These are phyloP conservation scores for Brachionus plicatilis DNA, from an alignment of 1,140 invertebrate genomes.

Conservation along the genomic window DNA sequence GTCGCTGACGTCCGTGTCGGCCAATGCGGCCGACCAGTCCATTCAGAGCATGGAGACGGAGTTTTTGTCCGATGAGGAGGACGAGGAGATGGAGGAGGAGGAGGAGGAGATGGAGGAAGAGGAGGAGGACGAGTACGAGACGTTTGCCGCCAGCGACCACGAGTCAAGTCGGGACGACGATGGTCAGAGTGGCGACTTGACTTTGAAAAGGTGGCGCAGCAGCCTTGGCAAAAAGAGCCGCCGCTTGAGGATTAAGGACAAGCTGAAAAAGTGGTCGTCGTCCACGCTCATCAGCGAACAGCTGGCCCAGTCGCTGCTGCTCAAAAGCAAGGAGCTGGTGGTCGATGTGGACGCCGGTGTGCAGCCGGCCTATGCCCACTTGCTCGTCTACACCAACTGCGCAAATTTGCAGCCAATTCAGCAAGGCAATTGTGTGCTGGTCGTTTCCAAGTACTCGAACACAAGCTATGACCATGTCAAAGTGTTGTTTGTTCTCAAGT, in stretches of 20 bases:
- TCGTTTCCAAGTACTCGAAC: background rate
- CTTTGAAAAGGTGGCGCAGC: background rate
- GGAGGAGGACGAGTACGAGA: constrained; percentile 17
- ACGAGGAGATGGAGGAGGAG: constrained; percentile 42
- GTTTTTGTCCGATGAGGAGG: constrained; percentile 49
- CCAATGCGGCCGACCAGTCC: constrained; percentile 42
- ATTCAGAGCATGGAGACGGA: constrained; percentile 47
- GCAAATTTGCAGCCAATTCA: constrained; percentile 8
- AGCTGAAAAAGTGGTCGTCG: background rate
- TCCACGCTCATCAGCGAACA: background rate
- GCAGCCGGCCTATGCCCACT: background rate
- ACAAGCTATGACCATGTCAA: constrained; percentile 10
- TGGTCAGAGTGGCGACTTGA: background rate
- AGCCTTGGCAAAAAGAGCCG: background rate
- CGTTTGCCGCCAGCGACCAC: background rate
- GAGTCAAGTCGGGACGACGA: background rate
- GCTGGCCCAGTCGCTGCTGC: background rate
- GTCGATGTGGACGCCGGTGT: background rate
- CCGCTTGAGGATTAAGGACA: background rate
- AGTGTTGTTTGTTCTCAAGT: background rate
- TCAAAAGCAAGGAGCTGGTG: background rate
- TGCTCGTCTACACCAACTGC: constrained; percentile 12
- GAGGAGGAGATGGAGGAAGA: constrained; percentile 42
- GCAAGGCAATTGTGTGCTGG: background rate
- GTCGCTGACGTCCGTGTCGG: background rate